Conservation (phyloP, 2,797 vertebrate species). For the Enteromius viviparus region DNA sequence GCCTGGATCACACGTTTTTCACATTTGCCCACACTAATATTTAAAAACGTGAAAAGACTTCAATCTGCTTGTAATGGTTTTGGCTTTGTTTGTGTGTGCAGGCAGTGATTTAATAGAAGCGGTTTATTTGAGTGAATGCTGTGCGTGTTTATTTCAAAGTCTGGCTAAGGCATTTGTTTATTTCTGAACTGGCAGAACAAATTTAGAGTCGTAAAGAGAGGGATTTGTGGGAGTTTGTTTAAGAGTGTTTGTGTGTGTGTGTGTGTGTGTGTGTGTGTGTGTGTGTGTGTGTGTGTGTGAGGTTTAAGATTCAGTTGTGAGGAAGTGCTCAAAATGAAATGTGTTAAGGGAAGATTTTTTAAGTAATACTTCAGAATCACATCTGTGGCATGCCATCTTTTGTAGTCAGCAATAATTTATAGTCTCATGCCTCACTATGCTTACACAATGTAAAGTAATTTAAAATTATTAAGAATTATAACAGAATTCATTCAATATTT, state of each 20-base stretch:
- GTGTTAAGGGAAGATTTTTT: background rate
- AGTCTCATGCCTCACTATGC: background rate
- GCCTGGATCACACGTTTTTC: background rate
- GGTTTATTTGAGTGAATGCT: conserved; percentile 10
- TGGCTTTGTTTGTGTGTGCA: conserved; percentile 12
- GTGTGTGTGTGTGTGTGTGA: conserved; percentile 24
- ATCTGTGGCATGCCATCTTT: background rate
- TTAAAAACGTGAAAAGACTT: background rate
- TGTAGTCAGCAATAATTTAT: background rate
- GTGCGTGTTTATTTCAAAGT: background rate
- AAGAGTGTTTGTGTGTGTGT: conserved; percentile 18
- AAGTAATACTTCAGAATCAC: background rate
- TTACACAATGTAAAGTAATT: background rate
- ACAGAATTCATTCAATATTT: background rate
- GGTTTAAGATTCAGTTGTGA: background rate
- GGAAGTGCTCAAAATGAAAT: background rate
- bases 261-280: conserved; percentile 4
- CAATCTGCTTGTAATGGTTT: conserved; percentile 1
- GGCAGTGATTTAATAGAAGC: conserved; percentile 7
- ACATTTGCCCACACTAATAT: conserved; percentile 4
- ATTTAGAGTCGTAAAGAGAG: background rate
- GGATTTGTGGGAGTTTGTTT: conserved; percentile 5
- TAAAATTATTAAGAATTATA: background rate
- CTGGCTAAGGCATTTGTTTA: conserved; percentile 12
- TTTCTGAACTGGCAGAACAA: conserved; percentile 13